Base-by-base conservation (phyloP, 2,797 vertebrate genomes). In the Sebastes itinus region DNA sequence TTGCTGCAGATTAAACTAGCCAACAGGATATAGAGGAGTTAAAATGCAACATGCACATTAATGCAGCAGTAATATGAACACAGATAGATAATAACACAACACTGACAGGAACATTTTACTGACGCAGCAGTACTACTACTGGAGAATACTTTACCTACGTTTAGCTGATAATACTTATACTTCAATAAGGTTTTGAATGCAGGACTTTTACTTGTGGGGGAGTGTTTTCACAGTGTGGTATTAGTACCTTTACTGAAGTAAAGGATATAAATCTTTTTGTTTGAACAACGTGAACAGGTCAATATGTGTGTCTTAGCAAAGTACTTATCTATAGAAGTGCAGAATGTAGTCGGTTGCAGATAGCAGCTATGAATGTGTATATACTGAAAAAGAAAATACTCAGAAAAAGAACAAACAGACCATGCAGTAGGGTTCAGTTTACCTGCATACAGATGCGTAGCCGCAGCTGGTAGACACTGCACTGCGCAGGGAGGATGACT, bases 401-500 rank as follows among this genome's bases (percentile, higher is more conserved):
- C 38, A 12, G 22, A 27, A n/a, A 65, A 22, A n/a, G 20, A 65
- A 9, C 9, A 16, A 3, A 18, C 35, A 78, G 4, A 54, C n/a
- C 20, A 18, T 61, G 7, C 2, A 30, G 4, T 3, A 13, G 3
- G 58, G 2, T 7, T 68, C 33, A 28, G 7, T 72, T 3, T 88
- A 95, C 94, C 92, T 91, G 73, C 78, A 95, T 88, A 66, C 91
- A 96, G 83, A 96, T 92, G 23, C 79, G 79, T 4, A 96, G 83
- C 6, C 96, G 90, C 42, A 97, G 92, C 81, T 96, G 95, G 77
- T 95, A 70, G 61, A 96, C 92, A 5, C 72, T 96, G 74, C 94
- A 95, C 78, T 94, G 94, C 0, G 92, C 89, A 32, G 95, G 93
- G n/a, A 97, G 89, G 23, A 91, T 76, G 49, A 96, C 91, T 1